Percentiles rank a stretch among this genome's conserved stretches.
These are phyloP conservation scores for Lumbricus terrestris DNA, from an alignment of 2,888 invertebrate species.

Conservation along the genomic window DNA sequence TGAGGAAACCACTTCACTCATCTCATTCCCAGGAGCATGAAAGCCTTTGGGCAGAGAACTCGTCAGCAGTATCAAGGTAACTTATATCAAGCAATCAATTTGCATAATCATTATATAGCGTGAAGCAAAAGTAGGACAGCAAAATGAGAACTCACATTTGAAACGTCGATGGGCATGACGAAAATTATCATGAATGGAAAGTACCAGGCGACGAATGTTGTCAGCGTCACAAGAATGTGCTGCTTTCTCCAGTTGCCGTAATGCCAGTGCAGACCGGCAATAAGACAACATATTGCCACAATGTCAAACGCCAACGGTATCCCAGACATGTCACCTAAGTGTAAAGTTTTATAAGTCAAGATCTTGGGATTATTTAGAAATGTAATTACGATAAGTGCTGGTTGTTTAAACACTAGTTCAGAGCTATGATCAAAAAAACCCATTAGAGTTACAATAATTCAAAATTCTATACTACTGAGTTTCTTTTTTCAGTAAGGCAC, in stretches of 20 bases:
- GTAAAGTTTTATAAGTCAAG: not conserved
- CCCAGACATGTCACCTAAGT: constrained; percentile 47
- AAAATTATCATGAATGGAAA: constrained; percentile 97
- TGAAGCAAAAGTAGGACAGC: not conserved
- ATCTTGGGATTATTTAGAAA: not conserved
- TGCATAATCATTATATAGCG: not conserved
- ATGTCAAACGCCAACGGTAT: constrained; percentile 74
- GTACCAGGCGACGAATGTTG: constrained; percentile 95
- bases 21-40: too few species aligned
- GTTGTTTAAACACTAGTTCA: not conserved
- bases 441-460: not conserved
- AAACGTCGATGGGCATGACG: constrained; percentile 92
- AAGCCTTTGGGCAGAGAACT: too few species aligned
- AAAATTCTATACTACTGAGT: not conserved
- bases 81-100: too few species aligned
- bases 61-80: too few species aligned
- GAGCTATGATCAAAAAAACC: not conserved
- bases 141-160: constrained; percentile 74
- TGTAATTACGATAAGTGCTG: not conserved
- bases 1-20: too few species aligned
- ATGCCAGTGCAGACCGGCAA: constrained; percentile 78
- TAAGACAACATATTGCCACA: constrained; percentile 73
- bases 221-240: constrained; percentile 86
- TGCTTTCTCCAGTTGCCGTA: constrained; percentile 95
- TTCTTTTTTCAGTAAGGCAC: too few species aligned